Evolutionary conservation across 2,113 vertebrate genomes (phyloP), one percentile per base, ranked within the genome.

Genomic region (Australoheros scitulus): DNA sequence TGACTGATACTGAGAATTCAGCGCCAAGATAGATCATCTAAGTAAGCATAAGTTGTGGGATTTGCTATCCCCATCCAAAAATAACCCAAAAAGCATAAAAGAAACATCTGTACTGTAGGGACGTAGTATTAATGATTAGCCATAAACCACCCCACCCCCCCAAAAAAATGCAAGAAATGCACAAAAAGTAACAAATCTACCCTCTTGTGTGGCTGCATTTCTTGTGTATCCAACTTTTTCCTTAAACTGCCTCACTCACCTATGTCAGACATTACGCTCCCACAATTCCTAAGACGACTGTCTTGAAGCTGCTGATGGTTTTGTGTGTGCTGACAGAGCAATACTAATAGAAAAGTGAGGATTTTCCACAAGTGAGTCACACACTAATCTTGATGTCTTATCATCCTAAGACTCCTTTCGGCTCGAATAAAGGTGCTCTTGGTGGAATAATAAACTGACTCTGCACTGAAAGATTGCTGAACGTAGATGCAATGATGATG

Each of bases 51-150:
- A 85, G 89, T 86, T 86, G 76, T 84, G 87, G 82, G 87, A 88
- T 87, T 89, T 85, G 74, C 65, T 26, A 63, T 59, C 11, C 55
- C 36, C n/a, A 11, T 88, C 81, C 85, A 89, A 92, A 90, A 93
- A 89, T 91, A 92, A 85, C 75, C 61, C 59, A 13, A 77, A 90
- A 85, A 76, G 11, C 58, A 80, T 68, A 72, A 88, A 78, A 88
- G 86, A 47, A 26, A 22, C 87, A 87, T 88, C 79, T 90, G 81
- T 50, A 76, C 41, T 58, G 76, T 29, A 78, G 65, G 13, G 70
- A 36, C 1, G 17, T 47, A 15, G 61, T 50, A 63, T 87, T 56
- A 61, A 43, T 5, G 70, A 41, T 17, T 17, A 70, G 61, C 9
- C 17, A 20, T 26, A 59, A 76, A 78, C 24, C 41, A 56, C 1